These are phyloP conservation scores for Schizaphis graminum DNA, from an alignment of 2,888 invertebrate genomes.

Conservation along the genomic window DNA sequence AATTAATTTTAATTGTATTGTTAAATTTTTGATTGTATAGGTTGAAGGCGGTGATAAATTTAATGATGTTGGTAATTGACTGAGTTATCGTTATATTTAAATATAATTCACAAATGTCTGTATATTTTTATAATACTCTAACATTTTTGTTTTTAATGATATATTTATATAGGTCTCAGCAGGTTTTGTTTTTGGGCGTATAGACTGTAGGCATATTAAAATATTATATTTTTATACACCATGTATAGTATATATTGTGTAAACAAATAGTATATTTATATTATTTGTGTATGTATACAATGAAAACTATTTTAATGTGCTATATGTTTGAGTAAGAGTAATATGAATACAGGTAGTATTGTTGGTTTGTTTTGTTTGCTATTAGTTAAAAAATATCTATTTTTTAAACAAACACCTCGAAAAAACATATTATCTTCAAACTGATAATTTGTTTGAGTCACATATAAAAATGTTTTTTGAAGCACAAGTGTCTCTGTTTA, in stretches of 20 bases:
- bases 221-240: not conserved
- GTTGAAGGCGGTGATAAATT: too few relatives aligned
- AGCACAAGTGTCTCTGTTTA: not conserved
- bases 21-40: too few relatives aligned
- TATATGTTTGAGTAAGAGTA: constrained; percentile 14
- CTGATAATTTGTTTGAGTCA: constrained; percentile 18
- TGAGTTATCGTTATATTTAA: too few relatives aligned
- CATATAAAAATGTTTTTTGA: constrained; percentile 6
- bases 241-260: not conserved
- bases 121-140: not conserved
- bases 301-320: not conserved
- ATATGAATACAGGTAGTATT: constrained; percentile 36
- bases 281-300: not conserved
- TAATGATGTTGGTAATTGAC: too few relatives aligned
- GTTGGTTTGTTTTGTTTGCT: constrained; percentile 14
- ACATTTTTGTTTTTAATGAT: not conserved
- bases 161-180: too few relatives aligned
- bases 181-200: too few relatives aligned
- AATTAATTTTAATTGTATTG: too few relatives aligned
- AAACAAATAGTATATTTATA: not conserved
- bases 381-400: constrained; percentile 22
- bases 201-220: not conserved
- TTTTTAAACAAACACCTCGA: constrained; percentile 23
- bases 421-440: constrained; percentile 24
- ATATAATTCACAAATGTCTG: not conserved